Evolutionary conservation across 2,797 vertebrate genomes (phyloP), one percentile per base, ranked within the genome.

Genomic region (Chelidonichthys spinosus): DNA sequence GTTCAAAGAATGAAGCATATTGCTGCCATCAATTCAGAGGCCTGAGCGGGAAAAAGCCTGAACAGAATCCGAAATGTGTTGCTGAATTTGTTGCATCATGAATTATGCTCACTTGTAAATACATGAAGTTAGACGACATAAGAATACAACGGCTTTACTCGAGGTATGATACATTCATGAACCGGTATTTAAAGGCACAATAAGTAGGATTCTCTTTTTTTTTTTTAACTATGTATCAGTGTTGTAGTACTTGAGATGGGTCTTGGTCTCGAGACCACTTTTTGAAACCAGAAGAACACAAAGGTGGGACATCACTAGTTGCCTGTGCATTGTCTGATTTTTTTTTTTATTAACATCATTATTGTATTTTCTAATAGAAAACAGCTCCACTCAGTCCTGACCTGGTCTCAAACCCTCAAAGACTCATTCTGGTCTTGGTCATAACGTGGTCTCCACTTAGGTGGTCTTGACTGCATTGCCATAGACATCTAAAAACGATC

Each of bases 1-100:
- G 72, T 83, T 75, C 52, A 64, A 74, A 82, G 55, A 88, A 74
- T 67, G 69, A 72, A 71, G 62, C 64, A 11, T 63, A 55, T 56
- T 53, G 63, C 44, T 14, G 76, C 61, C 7, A 15, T 82, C 43
- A 32, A 72, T 75, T 69, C 58, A 47, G 67, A 60, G 13, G 62
- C 50, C 42, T 53, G 53, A 70, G 44, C 5, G 3, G 37, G 6
- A 42, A 59, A 70, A 74, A 63, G 67, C 11, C 40, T 61, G 43
- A 47, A 50, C 55, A 63, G 36, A 69, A 78, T 72, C 44, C 3
- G 13, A 60, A 25, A 64, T 61, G 54, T 74, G 47, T 81, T 72
- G 70, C 66, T 15, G 54, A 65, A 77, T 85, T 81, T 76, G 60
- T 72, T 75, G 61, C 62, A 71, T 59, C 60, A 7, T 66, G 40